Conservation (phyloP, 2,113 vertebrate species). For the Anguilla japonica region DNA sequence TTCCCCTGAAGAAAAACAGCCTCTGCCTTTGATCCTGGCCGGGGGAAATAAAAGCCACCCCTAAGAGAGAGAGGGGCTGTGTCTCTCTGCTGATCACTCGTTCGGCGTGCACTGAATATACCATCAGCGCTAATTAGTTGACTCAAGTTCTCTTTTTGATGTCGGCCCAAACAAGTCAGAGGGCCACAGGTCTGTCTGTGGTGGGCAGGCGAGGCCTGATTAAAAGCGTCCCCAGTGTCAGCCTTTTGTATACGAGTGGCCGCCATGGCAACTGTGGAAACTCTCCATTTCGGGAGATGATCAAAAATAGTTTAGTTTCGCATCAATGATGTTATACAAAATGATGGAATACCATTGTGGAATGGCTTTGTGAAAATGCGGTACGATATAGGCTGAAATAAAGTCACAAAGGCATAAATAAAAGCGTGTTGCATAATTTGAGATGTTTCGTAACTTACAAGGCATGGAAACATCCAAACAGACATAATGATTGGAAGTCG, state of each 20-base stretch:
- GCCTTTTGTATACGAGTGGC: slow-evolving; percentile 20
- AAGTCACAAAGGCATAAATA: not conserved
- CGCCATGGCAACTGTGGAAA: slow-evolving; percentile 23
- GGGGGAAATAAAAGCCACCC: slow-evolving; percentile 21
- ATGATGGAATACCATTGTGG: not conserved
- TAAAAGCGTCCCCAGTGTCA: slow-evolving; percentile 28
- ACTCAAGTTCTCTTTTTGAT: slow-evolving; percentile 33
- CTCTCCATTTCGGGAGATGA: slow-evolving; percentile 12
- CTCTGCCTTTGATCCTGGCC: slow-evolving; percentile 32
- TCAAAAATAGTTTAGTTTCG: slow-evolving; percentile 22
- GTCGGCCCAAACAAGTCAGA: slow-evolving; percentile 35
- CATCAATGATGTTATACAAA: not conserved
- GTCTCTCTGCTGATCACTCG: slow-evolving; percentile 16
- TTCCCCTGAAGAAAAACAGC: slow-evolving; percentile 36
- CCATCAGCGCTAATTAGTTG: slow-evolving; percentile 34
- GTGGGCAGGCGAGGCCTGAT: slow-evolving; percentile 32
- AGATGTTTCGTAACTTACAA: not conserved
- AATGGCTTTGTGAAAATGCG: not conserved
- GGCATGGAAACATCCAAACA: not conserved
- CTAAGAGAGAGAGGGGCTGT: not conserved
- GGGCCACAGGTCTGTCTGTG: slow-evolving; percentile 37
- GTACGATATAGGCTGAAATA: not conserved
- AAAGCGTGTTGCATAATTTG: not conserved
- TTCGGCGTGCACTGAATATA: slow-evolving; percentile 21
- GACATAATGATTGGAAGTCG: not conserved